Conservation (phyloP, 2,113 vertebrate genomes). For the Crocuta crocuta region DNA sequence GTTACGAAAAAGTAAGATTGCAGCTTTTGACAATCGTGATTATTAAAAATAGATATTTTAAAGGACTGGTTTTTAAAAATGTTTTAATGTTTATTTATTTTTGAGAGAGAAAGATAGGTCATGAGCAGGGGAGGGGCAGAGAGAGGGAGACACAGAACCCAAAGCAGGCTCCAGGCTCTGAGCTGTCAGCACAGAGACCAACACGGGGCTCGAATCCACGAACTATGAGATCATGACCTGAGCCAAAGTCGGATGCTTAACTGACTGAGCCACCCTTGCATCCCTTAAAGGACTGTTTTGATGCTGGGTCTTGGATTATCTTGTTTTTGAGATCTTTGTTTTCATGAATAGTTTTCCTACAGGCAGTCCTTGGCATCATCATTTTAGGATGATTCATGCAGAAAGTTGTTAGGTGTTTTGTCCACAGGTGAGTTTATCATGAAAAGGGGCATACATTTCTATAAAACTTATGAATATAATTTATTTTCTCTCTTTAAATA, state of each 20-base stretch:
- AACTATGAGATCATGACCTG: too few relatives aligned
- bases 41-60: neutral
- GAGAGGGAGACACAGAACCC: too few relatives aligned
- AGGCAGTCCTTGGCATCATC: neutral
- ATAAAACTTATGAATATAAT: neutral
- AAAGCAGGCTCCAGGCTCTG: too few relatives aligned
- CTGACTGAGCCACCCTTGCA: too few relatives aligned
- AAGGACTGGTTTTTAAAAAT: neutral
- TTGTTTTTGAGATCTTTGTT: neutral
- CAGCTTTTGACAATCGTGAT: neutral
- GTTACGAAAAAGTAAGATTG: conserved; percentile 93
- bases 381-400: neutral
- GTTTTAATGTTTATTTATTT: too few relatives aligned
- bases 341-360: neutral
- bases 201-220: accelerated
- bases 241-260: accelerated
- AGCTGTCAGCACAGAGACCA: too few relatives aligned
- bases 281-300: neutral
- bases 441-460: neutral
- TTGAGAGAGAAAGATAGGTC: too few relatives aligned
- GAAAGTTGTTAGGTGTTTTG: neutral
- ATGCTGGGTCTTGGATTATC: neutral
- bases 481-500: neutral
- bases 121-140: accelerated
- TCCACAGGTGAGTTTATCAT: neutral